A percentile compares a stretch with the other conserved stretches of the same genome.
phyloP scores from a whole-genome alignment of 2,797 vertebrate genomes.

The Sitta carolinensis region DNA sequence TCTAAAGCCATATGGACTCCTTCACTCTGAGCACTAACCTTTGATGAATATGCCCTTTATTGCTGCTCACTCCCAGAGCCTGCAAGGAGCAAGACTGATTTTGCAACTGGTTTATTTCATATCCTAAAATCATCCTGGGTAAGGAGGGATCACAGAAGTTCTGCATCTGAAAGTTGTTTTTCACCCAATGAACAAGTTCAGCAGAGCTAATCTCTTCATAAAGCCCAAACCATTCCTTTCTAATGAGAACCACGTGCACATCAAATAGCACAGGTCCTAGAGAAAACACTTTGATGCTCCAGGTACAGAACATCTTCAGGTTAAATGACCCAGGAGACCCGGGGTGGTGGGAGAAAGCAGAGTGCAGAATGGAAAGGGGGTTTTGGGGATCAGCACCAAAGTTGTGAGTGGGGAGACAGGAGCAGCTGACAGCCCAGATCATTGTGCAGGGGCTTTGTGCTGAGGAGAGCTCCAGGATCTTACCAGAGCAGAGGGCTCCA shows the following conservation, averaged over 20 bases:
- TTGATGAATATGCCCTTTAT: conserved; percentile 60
- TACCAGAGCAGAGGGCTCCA: neutral
- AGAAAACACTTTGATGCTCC: conserved; percentile 19
- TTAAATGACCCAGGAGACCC: neutral
- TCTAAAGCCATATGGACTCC: conserved; percentile 51
- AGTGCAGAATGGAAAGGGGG: neutral
- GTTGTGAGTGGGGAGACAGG: neutral
- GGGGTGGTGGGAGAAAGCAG: neutral
- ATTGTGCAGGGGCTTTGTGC: rapidly evolving
- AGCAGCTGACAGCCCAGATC: neutral
- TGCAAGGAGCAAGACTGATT: conserved; percentile 10
- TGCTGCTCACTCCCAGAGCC: neutral
- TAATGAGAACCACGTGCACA: conserved; percentile 43
- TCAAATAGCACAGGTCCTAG: conserved; percentile 9
- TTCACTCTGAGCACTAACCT: conserved; percentile 35
- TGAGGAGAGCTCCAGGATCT: neutral
- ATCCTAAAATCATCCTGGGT: conserved; percentile 26
- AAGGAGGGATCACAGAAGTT: conserved; percentile 35
- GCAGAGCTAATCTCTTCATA: conserved; percentile 44
- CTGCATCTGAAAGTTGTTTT: conserved; percentile 63
- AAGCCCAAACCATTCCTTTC: neutral
- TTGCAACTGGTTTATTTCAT: conserved; percentile 67
- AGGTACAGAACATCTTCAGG: conserved; percentile 10
- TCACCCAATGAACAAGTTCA: conserved; percentile 45
- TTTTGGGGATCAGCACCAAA: neutral